Percentiles rank a stretch among this genome's conserved stretches.
phyloP scores from a whole-genome alignment of 2,888 invertebrate species.

The Formica aserva region DNA sequence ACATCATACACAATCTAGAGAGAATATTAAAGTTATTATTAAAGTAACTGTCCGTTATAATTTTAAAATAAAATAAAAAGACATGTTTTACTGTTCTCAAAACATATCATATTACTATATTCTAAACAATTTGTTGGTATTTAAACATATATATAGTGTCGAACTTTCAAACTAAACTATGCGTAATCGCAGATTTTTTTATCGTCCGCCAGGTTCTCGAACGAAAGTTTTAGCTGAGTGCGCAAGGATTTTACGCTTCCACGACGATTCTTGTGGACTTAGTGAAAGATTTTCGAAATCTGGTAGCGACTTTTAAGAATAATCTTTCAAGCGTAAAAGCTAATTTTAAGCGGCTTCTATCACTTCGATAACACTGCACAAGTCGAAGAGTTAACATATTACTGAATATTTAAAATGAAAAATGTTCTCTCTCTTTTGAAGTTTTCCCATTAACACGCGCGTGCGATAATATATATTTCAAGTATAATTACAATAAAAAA shows the following conservation, averaged over 20 bases:
- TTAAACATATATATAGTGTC: not conserved
- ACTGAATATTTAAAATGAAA: slow-evolving; percentile 35
- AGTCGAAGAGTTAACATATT: slow-evolving; percentile 52
- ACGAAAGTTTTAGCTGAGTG: slow-evolving; percentile 25
- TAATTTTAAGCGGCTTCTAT: slow-evolving; percentile 52
- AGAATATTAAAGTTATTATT: not conserved
- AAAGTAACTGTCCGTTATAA: not conserved
- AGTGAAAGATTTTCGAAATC: slow-evolving; percentile 50
- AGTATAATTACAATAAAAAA: not conserved
- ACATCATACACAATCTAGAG: not conserved
- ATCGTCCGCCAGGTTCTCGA: not conserved
- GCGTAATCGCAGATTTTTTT: slow-evolving; percentile 28
- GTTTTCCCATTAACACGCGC: slow-evolving; percentile 4
- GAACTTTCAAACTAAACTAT: slow-evolving; percentile 7
- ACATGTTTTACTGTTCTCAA: not conserved
- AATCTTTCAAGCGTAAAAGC: slow-evolving; percentile 56
- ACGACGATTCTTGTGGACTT: slow-evolving; percentile 18
- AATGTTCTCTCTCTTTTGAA: not conserved
- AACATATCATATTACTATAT: not conserved
- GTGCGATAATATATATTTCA: slow-evolving; percentile 30
- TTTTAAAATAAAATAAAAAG: not conserved
- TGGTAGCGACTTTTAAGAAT: slow-evolving; percentile 34
- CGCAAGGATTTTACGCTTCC: slow-evolving; percentile 39
- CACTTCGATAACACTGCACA: slow-evolving; percentile 36
- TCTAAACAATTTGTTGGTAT: not conserved